These are phyloP conservation scores for Engraulis encrasicolus DNA, from an alignment of 2,113 vertebrate genomes.

Conservation along the genomic window DNA sequence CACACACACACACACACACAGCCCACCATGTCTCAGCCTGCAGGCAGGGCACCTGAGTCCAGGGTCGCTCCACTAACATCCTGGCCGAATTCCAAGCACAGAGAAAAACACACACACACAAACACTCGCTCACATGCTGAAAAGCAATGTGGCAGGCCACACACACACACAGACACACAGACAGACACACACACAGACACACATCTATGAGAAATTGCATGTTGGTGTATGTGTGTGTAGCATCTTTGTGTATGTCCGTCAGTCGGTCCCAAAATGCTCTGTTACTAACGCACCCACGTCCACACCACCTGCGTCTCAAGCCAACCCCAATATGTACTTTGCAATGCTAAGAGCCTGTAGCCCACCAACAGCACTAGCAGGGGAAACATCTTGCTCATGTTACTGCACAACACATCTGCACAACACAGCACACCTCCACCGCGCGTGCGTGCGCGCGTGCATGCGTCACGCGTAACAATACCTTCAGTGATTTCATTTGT, in stretches of 20 bases:
- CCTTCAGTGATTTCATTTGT: not conserved
- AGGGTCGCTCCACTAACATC: not conserved
- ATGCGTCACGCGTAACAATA: constrained; percentile 24
- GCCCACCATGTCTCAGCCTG: not conserved
- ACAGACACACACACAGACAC: not conserved
- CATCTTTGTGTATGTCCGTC: too few relatives aligned
- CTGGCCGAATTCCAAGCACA: not conserved
- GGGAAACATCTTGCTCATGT: not conserved
- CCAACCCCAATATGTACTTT: constrained; percentile 43
- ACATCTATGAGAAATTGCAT: too few relatives aligned
- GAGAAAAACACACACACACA: not conserved
- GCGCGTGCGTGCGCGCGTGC: not conserved
- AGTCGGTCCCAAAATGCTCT: too few relatives aligned
- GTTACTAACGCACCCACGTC: not conserved
- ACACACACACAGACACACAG: not conserved
- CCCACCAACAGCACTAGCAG: not conserved
- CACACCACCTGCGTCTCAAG: not conserved
- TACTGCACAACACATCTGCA: constrained; percentile 15
- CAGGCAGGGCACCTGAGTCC: not conserved
- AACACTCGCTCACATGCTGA: not conserved
- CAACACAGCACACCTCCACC: constrained; percentile 14
- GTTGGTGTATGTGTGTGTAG: too few relatives aligned
- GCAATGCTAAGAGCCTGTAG: constrained; percentile 12
- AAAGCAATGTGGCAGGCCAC: not conserved
- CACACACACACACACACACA: not conserved